A percentile compares a stretch with the other conserved stretches of the same genome.
These are phyloP conservation scores for Semotilus atromaculatus DNA, from an alignment of 2,797 vertebrate species.

Conservation along the genomic window DNA sequence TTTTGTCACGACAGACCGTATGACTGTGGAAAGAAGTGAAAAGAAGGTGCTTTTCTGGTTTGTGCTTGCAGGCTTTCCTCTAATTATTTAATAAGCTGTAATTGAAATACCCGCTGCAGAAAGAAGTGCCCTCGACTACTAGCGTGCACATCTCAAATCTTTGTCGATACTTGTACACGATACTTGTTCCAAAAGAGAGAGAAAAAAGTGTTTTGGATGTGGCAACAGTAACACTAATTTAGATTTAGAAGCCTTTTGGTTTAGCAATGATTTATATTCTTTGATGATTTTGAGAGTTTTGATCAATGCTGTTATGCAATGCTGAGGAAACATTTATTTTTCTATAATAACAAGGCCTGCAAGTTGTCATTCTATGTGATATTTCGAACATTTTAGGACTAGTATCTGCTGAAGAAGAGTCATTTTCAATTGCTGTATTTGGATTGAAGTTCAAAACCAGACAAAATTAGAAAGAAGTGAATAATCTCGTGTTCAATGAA, in stretches of 20 bases:
- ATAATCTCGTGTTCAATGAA: not conserved
- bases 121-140: constrained; percentile 24
- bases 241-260: constrained; percentile 1
- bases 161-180: not conserved
- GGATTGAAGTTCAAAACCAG: not conserved
- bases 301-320: constrained; percentile 54
- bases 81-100: constrained; percentile 37
- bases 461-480: not conserved
- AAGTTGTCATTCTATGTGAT: constrained; percentile 32
- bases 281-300: constrained; percentile 33
- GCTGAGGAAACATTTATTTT: constrained; percentile 55
- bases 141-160: not conserved
- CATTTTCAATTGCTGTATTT: not conserved
- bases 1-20: constrained; percentile 47
- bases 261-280: constrained; percentile 17
- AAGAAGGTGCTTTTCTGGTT: constrained; percentile 48
- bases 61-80: constrained; percentile 40
- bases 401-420: not conserved
- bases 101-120: constrained; percentile 19
- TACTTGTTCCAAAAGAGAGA: constrained; percentile 15
- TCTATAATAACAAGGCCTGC: constrained; percentile 47
- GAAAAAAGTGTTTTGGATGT: constrained; percentile 28
- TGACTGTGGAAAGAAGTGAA: constrained; percentile 54
- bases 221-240: constrained; percentile 11
- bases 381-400: not conserved